Evolutionary conservation across 2,113 vertebrate genomes (phyloP).

Genomic region (Channa argus): DNA sequence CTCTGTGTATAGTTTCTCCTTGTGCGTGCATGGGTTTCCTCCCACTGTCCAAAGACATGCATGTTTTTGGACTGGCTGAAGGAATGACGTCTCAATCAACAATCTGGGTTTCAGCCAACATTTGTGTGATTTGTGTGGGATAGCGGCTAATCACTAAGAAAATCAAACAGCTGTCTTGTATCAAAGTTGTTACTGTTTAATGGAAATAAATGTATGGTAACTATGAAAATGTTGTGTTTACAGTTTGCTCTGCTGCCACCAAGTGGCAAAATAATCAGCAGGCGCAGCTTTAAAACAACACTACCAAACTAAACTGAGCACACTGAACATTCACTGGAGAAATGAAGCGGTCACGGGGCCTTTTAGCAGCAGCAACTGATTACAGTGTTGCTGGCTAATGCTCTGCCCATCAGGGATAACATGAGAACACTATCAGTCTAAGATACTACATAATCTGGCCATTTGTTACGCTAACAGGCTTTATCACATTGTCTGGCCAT

Average conservation of each 20-base stretch:
- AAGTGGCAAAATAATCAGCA: not conserved
- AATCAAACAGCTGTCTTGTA: too few species aligned
- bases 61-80: too few species aligned
- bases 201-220: not conserved
- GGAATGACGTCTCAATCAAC: too few species aligned
- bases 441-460: slow-evolving; percentile 46
- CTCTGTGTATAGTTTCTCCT: too few species aligned
- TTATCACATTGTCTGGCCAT: slow-evolving; percentile 53
- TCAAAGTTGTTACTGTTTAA: too few species aligned
- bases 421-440: slow-evolving; percentile 48
- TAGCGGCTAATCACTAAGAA: too few species aligned
- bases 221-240: not conserved
- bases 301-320: not conserved
- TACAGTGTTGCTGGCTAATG: slow-evolving; percentile 4
- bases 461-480: slow-evolving; percentile 53
- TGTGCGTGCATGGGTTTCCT: too few species aligned
- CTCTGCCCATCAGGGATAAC: slow-evolving; percentile 27
- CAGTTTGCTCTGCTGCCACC: not conserved
- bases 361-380: slow-evolving; percentile 12
- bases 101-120: too few species aligned
- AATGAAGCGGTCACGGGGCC: not conserved
- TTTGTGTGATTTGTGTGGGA: too few species aligned
- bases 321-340: not conserved
- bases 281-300: slow-evolving; percentile 2
- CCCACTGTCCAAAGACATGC: too few species aligned